A percentile compares a stretch with the other conserved stretches of the same genome.
These are phyloP conservation scores for Protomyctophum bolini DNA, from an alignment of 2,113 vertebrate genomes.

Conservation along the genomic window DNA sequence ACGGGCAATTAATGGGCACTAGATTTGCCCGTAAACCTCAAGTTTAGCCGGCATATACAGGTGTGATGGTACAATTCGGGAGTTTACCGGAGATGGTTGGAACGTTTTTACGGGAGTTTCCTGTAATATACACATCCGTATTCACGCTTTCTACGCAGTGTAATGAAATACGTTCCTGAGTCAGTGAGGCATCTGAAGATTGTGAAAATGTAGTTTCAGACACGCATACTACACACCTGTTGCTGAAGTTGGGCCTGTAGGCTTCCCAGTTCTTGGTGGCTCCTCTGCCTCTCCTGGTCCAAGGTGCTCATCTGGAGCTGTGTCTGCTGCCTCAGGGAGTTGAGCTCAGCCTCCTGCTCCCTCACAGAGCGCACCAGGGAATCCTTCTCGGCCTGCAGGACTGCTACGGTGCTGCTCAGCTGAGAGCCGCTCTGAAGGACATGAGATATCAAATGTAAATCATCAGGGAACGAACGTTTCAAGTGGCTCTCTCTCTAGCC, in stretches of 20 bases:
- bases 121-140: no score
- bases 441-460: not conserved
- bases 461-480: not conserved
- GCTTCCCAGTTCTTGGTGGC: constrained; percentile 63
- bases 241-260: constrained; percentile 77
- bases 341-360: constrained; percentile 72
- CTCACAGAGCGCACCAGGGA: constrained; percentile 56
- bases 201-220: not conserved
- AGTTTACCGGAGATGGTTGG: no score
- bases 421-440: constrained; percentile 72
- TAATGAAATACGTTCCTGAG: no score
- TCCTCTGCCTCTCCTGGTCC: constrained; percentile 71
- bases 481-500: not conserved
- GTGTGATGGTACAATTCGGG: no score
- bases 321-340: constrained; percentile 70
- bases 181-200: not conserved
- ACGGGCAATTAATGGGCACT: no score
- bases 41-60: no score
- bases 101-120: no score
- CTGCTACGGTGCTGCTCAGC: constrained; percentile 64
- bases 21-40: no score
- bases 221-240: constrained; percentile 61
- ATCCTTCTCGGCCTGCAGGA: constrained; percentile 80
- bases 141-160: no score
- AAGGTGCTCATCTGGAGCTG: constrained; percentile 72